Base-by-base conservation (phyloP, 2,797 vertebrate species). In the Protonibea diacanthus region DNA sequence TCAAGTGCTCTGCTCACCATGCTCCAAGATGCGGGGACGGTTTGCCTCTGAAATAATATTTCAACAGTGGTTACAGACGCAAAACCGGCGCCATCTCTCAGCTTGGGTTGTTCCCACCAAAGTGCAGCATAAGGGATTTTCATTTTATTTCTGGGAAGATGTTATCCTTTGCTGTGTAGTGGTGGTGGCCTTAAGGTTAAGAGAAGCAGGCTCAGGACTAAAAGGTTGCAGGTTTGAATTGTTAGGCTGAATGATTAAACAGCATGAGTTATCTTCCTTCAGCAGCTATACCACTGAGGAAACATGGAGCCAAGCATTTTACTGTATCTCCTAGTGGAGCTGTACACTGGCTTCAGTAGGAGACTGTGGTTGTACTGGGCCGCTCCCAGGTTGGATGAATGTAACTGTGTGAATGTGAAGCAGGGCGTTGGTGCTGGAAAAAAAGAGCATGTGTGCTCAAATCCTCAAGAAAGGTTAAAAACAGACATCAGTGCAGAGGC, bases 41-140 rank as follows among this genome's bases (percentile, higher is more conserved):
- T 89, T 88, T 93, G 81, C 86, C 89, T 93, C 86, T 94, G 91
- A 93, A 95, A 94, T 91, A 94, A 94, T 94, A 94, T 95, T 95
- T 95, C 88, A 93, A 91, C 86, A 93, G 94, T 82, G 90, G 92
- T 94, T 91, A 90, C 88, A 89, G 92, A 92, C 71, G 65, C 82
- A 86, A 91, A 91, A 89, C 84, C 21, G 86, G 93, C 86, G 82
- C 92, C 91, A 89, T 91, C 91, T 90, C 92, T 93, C 91, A 92
- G 92, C 92, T 93, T 90, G 91, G 92, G 90, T 78, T 92, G 89
- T 91, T 93, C 92, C 92, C 92, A 89, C 83, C 83, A 92, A 93
- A 93, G 77, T 91, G 91, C 90, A 89, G 75, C 79, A 87, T 90
- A 83, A 90, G 92, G 90, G 89, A 91, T 93, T 94, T 92, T 89